These are phyloP conservation scores for Sthenelais limicola DNA, from an alignment of 2,888 invertebrate genomes.

Conservation along the genomic window DNA sequence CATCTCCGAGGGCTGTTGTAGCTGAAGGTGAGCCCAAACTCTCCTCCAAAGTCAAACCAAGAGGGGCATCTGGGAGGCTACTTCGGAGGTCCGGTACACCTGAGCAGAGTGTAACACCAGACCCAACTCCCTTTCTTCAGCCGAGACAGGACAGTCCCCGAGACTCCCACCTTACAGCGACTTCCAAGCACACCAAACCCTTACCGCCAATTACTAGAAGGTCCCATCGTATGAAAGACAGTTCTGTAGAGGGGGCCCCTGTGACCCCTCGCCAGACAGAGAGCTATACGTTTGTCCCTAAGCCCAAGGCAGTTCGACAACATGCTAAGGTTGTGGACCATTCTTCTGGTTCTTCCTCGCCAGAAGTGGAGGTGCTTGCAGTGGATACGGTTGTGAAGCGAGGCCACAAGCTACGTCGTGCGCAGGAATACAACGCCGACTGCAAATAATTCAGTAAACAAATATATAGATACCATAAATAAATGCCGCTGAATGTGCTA, in stretches of 20 bases:
- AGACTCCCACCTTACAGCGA: background rate
- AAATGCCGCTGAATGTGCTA: too few relatives aligned
- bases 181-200: background rate
- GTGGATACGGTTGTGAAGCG: constrained; percentile 20
- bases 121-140: constrained; percentile 34
- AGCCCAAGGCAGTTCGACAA: constrained; percentile 1
- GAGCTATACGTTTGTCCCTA: background rate
- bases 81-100: background rate
- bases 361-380: constrained; percentile 33
- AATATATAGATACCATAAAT: too few relatives aligned
- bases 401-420: background rate
- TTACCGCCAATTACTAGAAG: constrained; percentile 15
- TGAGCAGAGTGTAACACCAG: constrained; percentile 28
- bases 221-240: background rate
- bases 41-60: background rate
- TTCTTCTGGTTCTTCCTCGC: constrained; percentile 21
- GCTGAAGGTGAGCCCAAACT: background rate
- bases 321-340: background rate
- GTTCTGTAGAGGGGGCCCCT: background rate
- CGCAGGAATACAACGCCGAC: constrained; percentile 23
- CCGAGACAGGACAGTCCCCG: background rate
- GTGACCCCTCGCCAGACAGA: background rate
- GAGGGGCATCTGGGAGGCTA: constrained; percentile 13
- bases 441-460: too few relatives aligned
- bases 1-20: background rate